Conservation (phyloP, 1,140 invertebrate genomes). For the Saccostrea glomerata region DNA sequence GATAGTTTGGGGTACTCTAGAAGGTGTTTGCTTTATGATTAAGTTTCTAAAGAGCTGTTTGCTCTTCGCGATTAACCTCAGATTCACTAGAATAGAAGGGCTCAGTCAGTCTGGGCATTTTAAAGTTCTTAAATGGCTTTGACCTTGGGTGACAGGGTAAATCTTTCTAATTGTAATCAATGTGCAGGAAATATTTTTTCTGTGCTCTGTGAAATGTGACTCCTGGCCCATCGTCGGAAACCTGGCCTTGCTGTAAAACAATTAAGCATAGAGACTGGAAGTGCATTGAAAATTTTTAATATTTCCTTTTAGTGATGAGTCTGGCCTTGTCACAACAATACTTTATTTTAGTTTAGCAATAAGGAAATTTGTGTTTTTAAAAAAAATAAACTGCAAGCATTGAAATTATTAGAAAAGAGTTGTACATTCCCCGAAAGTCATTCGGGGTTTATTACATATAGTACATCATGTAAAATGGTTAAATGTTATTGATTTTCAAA, state of each 20-base stretch:
- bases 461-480: no score
- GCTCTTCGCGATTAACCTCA: background rate
- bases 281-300: background rate
- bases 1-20: constrained; percentile 3
- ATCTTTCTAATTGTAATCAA: background rate
- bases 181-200: background rate
- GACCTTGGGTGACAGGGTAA: background rate
- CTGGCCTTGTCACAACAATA: background rate
- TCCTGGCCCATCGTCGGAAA: no score
- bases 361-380: background rate
- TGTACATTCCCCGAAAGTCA: background rate
- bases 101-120: background rate
- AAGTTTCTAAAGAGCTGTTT: constrained; percentile 2
- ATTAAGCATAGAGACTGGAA: background rate
- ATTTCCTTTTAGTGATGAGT: background rate
- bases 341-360: background rate
- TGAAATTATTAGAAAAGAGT: background rate
- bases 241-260: no score
- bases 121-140: background rate
- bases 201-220: background rate
- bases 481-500: no score
- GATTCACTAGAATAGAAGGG: background rate
- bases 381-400: no score
- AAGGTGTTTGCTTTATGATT: constrained; percentile 25
- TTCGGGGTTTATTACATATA: no score